Conservation (phyloP, 2,797 vertebrate species). For the Intellagama lesueurii region DNA sequence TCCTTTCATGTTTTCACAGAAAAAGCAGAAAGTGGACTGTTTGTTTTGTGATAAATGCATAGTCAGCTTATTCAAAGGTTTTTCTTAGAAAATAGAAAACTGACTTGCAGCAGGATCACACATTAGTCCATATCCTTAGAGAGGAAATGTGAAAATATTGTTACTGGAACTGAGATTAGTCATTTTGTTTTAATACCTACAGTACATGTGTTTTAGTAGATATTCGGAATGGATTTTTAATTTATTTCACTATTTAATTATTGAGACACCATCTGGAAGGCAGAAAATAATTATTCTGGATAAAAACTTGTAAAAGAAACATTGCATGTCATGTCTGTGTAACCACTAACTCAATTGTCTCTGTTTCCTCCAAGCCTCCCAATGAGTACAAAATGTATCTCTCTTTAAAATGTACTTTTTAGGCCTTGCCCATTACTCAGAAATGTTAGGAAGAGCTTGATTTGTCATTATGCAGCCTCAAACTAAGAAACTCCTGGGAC, state of each 20-base stretch:
- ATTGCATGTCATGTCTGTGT: too few species aligned
- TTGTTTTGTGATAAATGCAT: not conserved
- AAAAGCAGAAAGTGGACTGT: conserved; percentile 1
- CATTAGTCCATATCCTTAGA: not conserved
- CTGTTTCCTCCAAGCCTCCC: not conserved
- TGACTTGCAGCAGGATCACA: too few species aligned
- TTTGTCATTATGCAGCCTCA: not conserved
- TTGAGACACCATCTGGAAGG: not conserved
- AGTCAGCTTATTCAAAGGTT: not conserved
- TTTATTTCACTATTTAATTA: not conserved
- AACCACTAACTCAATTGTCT: not conserved
- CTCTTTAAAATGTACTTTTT: not conserved
- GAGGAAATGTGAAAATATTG: not conserved
- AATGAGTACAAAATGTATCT: not conserved
- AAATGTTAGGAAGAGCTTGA: not conserved
- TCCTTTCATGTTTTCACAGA: not conserved
- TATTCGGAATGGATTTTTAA: not conserved
- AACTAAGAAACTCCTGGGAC: not conserved
- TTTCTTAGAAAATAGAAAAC: not conserved
- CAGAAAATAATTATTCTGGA: too few species aligned
- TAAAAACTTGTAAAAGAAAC: too few species aligned
- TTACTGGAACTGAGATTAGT: not conserved
- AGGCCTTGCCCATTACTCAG: not conserved
- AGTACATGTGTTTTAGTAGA: not conserved
- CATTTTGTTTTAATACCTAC: not conserved